A percentile compares a stretch with the other conserved stretches of the same genome.
phyloP scores from a whole-genome alignment of 2,888 invertebrate genomes.

The Drosophila austrosaltans region DNA sequence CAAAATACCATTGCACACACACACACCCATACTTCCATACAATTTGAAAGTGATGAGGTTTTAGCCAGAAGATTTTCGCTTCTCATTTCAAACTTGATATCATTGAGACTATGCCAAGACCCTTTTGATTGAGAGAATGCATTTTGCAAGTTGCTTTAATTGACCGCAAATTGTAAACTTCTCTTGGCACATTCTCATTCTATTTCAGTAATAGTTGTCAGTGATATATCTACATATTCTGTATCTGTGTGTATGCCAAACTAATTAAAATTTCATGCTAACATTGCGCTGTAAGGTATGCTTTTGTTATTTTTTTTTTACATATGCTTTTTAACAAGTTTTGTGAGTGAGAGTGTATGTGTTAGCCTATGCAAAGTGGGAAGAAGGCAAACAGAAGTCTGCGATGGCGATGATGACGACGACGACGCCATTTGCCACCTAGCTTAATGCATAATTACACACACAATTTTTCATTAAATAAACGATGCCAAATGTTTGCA shows the following conservation, averaged over 20 bases:
- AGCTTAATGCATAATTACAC: conserved; percentile 77
- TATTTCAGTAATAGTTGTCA: conserved; percentile 33
- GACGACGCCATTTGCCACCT: conserved; percentile 21
- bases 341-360: neutral
- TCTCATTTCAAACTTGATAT: neutral
- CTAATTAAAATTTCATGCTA: conserved; percentile 74
- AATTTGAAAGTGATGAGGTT: neutral
- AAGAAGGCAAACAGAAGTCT: neutral
- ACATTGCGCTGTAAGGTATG: conserved; percentile 61
- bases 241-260: conserved; percentile 51
- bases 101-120: neutral
- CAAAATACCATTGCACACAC: conserved; percentile 60
- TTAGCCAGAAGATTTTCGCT: neutral
- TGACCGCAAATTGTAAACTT: conserved; percentile 45
- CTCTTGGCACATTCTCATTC: conserved; percentile 26
- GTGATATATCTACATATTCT: neutral
- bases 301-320: conserved; percentile 47
- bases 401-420: neutral
- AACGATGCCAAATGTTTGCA: conserved; percentile 69
- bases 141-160: conserved; percentile 42
- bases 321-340: conserved; percentile 9
- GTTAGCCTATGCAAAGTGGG: conserved; percentile 45
- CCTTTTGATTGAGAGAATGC: conserved; percentile 27
- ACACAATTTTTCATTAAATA: conserved; percentile 78
- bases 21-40: neutral